phyloP scores from a whole-genome alignment of 2,797 vertebrate species.

The Philypnodon macrostomus region DNA sequence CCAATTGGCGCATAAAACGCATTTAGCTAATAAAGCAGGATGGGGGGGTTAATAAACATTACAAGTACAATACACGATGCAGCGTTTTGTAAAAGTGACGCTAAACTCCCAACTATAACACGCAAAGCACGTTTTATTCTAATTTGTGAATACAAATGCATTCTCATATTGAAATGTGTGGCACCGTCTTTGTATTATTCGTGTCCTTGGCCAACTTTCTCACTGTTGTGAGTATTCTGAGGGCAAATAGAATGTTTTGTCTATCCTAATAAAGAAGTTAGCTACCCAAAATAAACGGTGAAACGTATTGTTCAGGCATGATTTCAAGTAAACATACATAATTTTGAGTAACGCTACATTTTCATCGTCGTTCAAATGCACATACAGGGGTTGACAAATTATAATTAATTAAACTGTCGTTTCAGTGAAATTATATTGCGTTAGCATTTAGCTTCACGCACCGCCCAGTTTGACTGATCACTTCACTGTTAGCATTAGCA shows the following conservation, averaged over 20 bases:
- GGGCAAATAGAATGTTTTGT: not conserved
- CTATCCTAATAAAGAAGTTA: not conserved
- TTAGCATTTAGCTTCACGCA: conserved; percentile 56
- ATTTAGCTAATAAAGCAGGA: not conserved
- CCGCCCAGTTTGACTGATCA: conserved; percentile 64
- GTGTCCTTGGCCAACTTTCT: not conserved
- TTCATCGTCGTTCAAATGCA: not conserved
- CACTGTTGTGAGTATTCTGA: not conserved
- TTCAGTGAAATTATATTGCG: not conserved
- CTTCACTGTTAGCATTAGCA: conserved; percentile 45
- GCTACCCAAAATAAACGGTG: not conserved
- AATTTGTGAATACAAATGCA: not conserved
- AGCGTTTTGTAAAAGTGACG: too few relatives aligned
- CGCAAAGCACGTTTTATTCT: not conserved
- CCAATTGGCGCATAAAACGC: too few relatives aligned
- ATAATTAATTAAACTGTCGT: not conserved
- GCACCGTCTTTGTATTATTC: not conserved
- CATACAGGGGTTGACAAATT: not conserved
- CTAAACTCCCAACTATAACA: not conserved
- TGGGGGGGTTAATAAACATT: not conserved
- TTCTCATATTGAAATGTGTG: too few relatives aligned
- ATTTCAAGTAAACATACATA: not conserved
- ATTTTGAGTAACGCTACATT: not conserved
- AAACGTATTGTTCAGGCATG: conserved; percentile 1
- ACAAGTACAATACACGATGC: not conserved